Conservation (phyloP, 2,888 invertebrate species). For the Mythimna loreyi region DNA sequence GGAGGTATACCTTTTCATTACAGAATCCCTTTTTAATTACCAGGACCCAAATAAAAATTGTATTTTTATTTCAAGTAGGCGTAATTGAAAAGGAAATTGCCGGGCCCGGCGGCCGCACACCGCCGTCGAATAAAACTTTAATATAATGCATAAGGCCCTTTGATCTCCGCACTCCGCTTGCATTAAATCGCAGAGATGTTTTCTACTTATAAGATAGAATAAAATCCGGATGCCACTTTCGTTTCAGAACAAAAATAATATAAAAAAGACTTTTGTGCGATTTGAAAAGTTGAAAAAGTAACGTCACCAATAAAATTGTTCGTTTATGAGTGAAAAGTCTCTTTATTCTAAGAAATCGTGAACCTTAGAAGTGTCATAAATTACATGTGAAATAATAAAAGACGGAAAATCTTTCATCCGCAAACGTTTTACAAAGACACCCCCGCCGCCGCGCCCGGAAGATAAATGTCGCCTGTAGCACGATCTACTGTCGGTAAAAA, state of each 20-base stretch:
- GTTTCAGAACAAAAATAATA: slow-evolving; percentile 55
- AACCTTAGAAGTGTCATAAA: slow-evolving; percentile 84
- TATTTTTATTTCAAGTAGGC: slow-evolving; percentile 90
- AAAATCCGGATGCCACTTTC: slow-evolving; percentile 62
- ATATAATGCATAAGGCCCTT: slow-evolving; percentile 90
- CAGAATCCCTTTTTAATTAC: slow-evolving; percentile 91
- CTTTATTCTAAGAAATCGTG: slow-evolving; percentile 72
- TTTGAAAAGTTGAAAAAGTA: slow-evolving; percentile 61
- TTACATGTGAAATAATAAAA: slow-evolving; percentile 88
- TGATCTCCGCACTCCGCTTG: slow-evolving; percentile 87
- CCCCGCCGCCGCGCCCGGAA: slow-evolving; percentile 72
- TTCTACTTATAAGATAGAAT: slow-evolving; percentile 73
- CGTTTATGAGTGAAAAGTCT: slow-evolving; percentile 73
- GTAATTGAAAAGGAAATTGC: slow-evolving; percentile 91
- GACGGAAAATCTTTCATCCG: slow-evolving; percentile 84
- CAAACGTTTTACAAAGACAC: slow-evolving; percentile 86
- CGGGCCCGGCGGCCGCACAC: slow-evolving; percentile 81
- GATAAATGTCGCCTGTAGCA: slow-evolving; percentile 85
- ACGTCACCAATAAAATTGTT: slow-evolving; percentile 70
- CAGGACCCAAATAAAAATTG: slow-evolving; percentile 89
- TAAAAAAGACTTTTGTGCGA: slow-evolving; percentile 55
- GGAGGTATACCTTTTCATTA: slow-evolving; percentile 90
- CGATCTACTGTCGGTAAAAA: slow-evolving; percentile 81
- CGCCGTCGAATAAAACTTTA: slow-evolving; percentile 89
- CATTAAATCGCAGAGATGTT: slow-evolving; percentile 84